phyloP scores from a whole-genome alignment of 1,140 invertebrate species.

The Drosophila ironensis region DNA sequence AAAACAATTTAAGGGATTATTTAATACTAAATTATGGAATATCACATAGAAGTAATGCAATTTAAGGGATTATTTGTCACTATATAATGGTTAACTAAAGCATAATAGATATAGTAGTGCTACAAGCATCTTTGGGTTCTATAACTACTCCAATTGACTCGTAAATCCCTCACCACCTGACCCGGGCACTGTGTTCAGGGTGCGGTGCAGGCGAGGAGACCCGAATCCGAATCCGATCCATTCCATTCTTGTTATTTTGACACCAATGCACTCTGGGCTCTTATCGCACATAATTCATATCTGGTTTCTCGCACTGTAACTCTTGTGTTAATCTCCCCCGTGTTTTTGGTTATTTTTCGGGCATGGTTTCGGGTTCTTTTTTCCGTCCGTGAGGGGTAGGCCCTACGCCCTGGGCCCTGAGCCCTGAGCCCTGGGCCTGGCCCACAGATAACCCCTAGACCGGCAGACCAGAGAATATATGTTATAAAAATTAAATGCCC shows the following conservation, averaged over 20 bases:
- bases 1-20: too few species aligned
- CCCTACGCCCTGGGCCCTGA: too few species aligned
- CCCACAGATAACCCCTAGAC: conserved; percentile 50
- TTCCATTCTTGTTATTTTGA: conserved; percentile 60
- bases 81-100: too few species aligned
- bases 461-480: neutral
- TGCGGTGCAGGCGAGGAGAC: conserved; percentile 4
- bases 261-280: conserved; percentile 73
- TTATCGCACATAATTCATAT: conserved; percentile 77
- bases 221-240: conserved; percentile 1
- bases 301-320: conserved; percentile 65
- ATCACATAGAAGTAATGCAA: too few species aligned
- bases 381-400: too few species aligned
- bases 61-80: too few species aligned
- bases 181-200: conserved; percentile 18
- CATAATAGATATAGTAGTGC: too few species aligned
- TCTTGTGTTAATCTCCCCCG: conserved; percentile 60
- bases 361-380: neutral
- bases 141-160: too few species aligned
- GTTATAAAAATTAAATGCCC: conserved; percentile 66
- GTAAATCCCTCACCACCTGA: conserved; percentile 13
- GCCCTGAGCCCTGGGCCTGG: too few species aligned
- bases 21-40: too few species aligned
- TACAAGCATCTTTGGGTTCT: too few species aligned
- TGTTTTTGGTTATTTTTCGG: conserved; percentile 18